A percentile compares a stretch with the other conserved stretches of the same genome.
These are phyloP conservation scores for Drosophila recens DNA, from an alignment of 2,888 invertebrate genomes.

Conservation along the genomic window DNA sequence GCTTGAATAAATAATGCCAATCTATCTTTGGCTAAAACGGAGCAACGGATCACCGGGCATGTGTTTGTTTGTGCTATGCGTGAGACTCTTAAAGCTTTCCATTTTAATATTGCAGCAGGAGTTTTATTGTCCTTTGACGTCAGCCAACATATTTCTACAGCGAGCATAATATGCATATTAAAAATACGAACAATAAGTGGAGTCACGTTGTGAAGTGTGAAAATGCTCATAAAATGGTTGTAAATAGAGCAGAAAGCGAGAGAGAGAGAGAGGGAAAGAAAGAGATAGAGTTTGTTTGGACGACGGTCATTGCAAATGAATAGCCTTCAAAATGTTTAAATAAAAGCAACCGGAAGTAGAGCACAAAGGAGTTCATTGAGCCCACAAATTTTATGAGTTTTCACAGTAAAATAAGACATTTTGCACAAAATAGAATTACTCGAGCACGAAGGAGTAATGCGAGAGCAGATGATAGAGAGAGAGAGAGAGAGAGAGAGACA, in stretches of 20 bases:
- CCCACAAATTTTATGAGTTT: conserved; percentile 78
- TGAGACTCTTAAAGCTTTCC: conserved; percentile 32
- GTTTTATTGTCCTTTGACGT: conserved; percentile 34
- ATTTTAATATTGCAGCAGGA: conserved; percentile 33
- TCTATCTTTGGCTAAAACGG: conserved; percentile 61
- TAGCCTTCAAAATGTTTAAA: conserved; percentile 72
- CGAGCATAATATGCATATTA: conserved; percentile 25
- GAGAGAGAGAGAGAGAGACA: conserved; percentile 14
- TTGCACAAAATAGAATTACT: conserved; percentile 72
- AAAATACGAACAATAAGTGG: conserved; percentile 36
- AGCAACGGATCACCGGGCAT: conserved; percentile 55
- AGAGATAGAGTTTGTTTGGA: neutral
- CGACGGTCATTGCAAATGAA: conserved; percentile 77
- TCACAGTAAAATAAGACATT: conserved; percentile 74
- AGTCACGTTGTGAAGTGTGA: conserved; percentile 41
- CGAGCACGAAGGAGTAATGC: conserved; percentile 14
- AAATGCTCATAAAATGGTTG: conserved; percentile 26
- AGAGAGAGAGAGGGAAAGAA: neutral
- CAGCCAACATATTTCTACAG: conserved; percentile 36
- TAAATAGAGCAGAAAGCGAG: conserved; percentile 15
- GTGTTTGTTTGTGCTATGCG: conserved; percentile 22
- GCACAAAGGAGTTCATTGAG: conserved; percentile 61
- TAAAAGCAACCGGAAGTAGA: conserved; percentile 28
- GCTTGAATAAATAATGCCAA: conserved; percentile 79
- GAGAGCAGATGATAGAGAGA: neutral